Evolutionary conservation across 1,140 invertebrate species (phyloP), one percentile per base, ranked within the genome.

Genomic region (Lordiphosa clarofinis): DNA sequence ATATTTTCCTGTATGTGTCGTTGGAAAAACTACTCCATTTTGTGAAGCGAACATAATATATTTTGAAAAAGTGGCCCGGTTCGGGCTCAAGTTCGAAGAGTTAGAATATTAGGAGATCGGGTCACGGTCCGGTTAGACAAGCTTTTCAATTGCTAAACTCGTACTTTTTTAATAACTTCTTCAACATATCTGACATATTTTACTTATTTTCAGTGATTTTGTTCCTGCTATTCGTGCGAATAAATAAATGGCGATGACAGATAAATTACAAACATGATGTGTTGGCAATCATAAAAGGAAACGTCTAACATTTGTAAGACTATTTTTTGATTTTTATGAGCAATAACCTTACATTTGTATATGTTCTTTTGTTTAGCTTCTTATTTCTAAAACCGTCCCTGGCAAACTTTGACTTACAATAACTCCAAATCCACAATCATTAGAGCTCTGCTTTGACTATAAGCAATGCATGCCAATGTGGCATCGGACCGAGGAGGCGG

Each of bases 401-500:
- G 56, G 35, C 47, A 63, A 49, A 44, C 44, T 58, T 54, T 37
- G 38, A 54, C 55, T 59, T 64, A 49, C 47, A 13, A 58, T 55
- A 69, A 59, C 43, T 59, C 58, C 11, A 36, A 35, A 13, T 59
- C 39, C 48, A 47, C 33, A 39, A 57, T 13, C 28, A 57, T 54
- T 58, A 39, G 37, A 39, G 37, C 37, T 58, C 28, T 36, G 49
- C 36, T 49, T 60, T 69, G 31, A 2, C 2, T 9, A 9, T 48
- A 10, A 36, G 33, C 3, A 61, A 95, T 96, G 94, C 94, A 95
- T 92, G 93, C 94, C 91, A 94, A 94, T 92, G 93, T 94, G 86
- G 92, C 93, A 90, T 91, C 94, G 89, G 94, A 95, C 91, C 93
- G 94, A 88, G 90, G 90, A 71, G 90, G 24, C 2, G 24, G 90